These are phyloP conservation scores for Cyprinodon tularosa DNA, from an alignment of 2,113 vertebrate genomes.

Conservation along the genomic window DNA sequence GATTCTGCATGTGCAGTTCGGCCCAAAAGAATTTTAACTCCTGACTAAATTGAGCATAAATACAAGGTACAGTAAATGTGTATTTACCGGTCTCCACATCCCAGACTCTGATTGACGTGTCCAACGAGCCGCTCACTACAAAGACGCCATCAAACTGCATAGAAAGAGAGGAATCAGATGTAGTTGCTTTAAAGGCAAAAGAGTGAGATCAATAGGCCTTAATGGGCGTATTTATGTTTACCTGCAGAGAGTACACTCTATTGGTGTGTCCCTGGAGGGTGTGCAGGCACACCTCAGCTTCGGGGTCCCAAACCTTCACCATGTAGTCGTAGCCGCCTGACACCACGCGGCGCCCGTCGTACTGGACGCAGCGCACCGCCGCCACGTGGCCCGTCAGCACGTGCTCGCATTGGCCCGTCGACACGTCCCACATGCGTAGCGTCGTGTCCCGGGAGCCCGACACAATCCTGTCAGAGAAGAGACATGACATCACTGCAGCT, in stretches of 20 bases:
- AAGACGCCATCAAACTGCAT: conserved; percentile 91
- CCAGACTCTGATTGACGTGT: conserved; percentile 98
- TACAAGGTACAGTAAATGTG: no score
- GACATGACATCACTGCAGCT: neutral
- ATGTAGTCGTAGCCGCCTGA: conserved; percentile 97
- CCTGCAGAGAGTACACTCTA: conserved; percentile 95
- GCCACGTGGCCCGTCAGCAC: conserved; percentile 95
- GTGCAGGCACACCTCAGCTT: conserved; percentile 95
- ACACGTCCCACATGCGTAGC: conserved; percentile 93
- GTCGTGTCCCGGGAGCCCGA: conserved; percentile 95
- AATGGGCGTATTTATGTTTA: conserved; percentile 54
- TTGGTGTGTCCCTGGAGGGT: conserved; percentile 98
- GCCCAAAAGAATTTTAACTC: neutral
- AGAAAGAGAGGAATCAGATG: neutral
- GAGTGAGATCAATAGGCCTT: neutral
- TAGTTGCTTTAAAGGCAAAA: neutral
- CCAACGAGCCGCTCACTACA: conserved; percentile 96
- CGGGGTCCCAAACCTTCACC: conserved; percentile 99
- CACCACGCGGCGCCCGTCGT: conserved; percentile 93
- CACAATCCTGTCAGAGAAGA: conserved; percentile 84
- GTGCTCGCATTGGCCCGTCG: conserved; percentile 92
- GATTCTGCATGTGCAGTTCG: neutral
- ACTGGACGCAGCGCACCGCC: conserved; percentile 96
- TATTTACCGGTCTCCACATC: conserved; percentile 87
- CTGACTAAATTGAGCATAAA: no score